Percentiles rank a stretch among this genome's conserved stretches.
phyloP scores from a whole-genome alignment of 2,113 vertebrate genomes.

The Indicator maculatus region DNA sequence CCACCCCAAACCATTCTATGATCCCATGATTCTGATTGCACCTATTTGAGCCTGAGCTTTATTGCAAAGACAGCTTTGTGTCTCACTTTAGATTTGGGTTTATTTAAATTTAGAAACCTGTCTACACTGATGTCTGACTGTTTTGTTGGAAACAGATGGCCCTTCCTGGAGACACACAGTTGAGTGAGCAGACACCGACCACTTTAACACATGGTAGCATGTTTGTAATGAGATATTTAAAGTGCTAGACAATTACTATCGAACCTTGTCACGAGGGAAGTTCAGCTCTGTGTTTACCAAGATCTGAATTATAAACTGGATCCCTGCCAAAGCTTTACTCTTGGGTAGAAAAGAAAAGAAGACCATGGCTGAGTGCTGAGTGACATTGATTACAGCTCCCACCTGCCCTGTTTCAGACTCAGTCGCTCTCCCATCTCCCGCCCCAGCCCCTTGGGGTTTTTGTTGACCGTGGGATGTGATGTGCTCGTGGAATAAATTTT shows the following conservation, averaged over 20 bases:
- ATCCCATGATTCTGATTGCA: not conserved
- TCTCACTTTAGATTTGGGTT: not conserved
- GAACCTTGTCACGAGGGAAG: slow-evolving; percentile 34
- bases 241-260: slow-evolving; percentile 56
- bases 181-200: slow-evolving; percentile 50
- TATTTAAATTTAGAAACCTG: slow-evolving; percentile 43
- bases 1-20: too few species aligned
- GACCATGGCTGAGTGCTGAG: not conserved
- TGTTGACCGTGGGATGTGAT: not conserved
- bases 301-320: slow-evolving; percentile 33
- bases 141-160: slow-evolving; percentile 63
- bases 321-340: slow-evolving; percentile 31
- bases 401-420: not conserved
- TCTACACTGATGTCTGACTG: slow-evolving; percentile 28
- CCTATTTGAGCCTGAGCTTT: not conserved
- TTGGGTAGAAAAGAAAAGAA: slow-evolving; percentile 9
- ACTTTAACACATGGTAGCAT: slow-evolving; percentile 57
- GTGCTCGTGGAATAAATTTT: not conserved
- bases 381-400: not conserved
- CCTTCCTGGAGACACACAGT: slow-evolving; percentile 60
- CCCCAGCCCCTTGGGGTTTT: not conserved
- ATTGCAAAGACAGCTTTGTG: not conserved
- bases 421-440: not conserved
- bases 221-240: slow-evolving; percentile 68
- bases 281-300: slow-evolving; percentile 28